Evolutionary conservation across 2,888 invertebrate genomes (phyloP).

Genomic region (Boloria selene): DNA sequence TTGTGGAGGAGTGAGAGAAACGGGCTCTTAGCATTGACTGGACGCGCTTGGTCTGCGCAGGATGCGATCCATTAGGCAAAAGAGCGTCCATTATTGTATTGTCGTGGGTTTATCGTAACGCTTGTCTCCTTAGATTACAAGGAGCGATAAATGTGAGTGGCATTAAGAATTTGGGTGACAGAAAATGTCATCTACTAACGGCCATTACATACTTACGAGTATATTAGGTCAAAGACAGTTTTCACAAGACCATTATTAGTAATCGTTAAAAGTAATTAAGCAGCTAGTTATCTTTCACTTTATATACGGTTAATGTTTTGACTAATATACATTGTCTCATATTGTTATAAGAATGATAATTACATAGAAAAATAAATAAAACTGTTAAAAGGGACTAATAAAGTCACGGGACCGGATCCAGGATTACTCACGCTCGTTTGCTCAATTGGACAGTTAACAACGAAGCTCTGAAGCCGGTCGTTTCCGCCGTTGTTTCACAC

Average conservation of each 20-base stretch:
- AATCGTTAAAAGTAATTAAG: background rate
- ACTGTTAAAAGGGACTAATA: conserved; percentile 48
- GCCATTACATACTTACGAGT: background rate
- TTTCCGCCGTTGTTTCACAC: conserved; percentile 67
- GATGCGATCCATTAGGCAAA: conserved; percentile 77
- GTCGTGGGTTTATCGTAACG: conserved; percentile 77
- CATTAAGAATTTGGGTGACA: conserved; percentile 29
- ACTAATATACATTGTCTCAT: background rate
- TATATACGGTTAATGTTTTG: background rate
- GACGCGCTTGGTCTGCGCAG: conserved; percentile 70
- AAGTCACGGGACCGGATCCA: conserved; percentile 73
- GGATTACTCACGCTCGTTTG: conserved; percentile 73
- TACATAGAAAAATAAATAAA: conserved; percentile 30
- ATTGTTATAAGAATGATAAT: background rate
- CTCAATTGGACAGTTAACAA: conserved; percentile 71
- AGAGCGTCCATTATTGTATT: conserved; percentile 79
- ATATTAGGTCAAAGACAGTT: background rate
- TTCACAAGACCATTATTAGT: background rate
- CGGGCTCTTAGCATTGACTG: conserved; percentile 75
- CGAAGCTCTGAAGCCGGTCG: conserved; percentile 61
- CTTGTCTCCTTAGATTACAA: conserved; percentile 68
- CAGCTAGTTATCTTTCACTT: background rate
- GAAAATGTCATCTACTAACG: background rate
- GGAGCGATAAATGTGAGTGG: conserved; percentile 48
- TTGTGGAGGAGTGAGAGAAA: conserved; percentile 57